Evolutionary conservation across 2,797 vertebrate species (phyloP).

Genomic region (Choloepus didactylus): DNA sequence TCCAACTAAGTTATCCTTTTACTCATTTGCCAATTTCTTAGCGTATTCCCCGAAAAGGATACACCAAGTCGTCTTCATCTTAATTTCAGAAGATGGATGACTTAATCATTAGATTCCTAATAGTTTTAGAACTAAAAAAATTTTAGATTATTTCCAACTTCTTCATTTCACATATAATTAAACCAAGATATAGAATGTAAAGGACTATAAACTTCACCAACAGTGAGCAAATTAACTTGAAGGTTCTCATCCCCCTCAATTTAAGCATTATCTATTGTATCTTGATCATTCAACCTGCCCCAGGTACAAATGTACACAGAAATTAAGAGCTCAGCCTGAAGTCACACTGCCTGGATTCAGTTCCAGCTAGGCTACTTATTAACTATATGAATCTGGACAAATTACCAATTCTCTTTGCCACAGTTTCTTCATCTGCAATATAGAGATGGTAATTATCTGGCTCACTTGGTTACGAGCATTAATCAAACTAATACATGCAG

Average conservation of each 20-base stretch:
- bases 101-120: conserved; percentile 13
- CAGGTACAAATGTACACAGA: background rate
- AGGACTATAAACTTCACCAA: background rate
- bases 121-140: conserved; percentile 57
- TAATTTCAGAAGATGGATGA: conserved; percentile 23
- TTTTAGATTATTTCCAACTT: background rate
- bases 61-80: background rate
- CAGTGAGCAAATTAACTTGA: background rate
- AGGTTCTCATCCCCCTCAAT: background rate
- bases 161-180: conserved; percentile 39
- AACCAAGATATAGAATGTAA: conserved; percentile 28
- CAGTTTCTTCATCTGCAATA: conserved; percentile 9
- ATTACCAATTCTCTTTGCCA: background rate
- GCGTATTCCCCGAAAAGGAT: background rate
- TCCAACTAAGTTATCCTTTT: conserved; percentile 10
- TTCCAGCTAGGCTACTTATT: background rate
- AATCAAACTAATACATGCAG: background rate
- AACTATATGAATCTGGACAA: background rate
- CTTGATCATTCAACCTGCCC: background rate
- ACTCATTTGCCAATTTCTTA: conserved; percentile 28
- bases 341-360: background rate
- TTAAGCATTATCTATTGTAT: background rate
- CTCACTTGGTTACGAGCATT: background rate
- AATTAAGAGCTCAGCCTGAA: conserved; percentile 10
- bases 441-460: background rate